Evolutionary conservation across 2,113 vertebrate genomes (phyloP).

Genomic region (Empidonax traillii): DNA sequence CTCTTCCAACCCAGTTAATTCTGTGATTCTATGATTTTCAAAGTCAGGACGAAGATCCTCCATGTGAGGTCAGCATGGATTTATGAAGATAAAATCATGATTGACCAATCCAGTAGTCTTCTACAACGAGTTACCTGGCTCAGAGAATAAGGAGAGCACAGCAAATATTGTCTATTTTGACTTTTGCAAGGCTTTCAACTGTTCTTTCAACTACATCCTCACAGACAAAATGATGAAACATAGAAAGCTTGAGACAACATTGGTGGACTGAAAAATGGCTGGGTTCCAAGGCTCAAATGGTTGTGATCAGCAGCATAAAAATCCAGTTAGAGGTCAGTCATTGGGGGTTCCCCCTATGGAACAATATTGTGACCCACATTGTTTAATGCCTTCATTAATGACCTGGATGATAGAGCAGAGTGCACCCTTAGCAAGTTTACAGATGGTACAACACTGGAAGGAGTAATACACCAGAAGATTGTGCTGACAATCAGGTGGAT

Average conservation of each 20-base stretch:
- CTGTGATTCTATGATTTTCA: neutral
- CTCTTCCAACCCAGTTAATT: too few species aligned
- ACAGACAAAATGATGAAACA: neutral
- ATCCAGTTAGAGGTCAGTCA: neutral
- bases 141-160: neutral
- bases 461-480: neutral
- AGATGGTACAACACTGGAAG: neutral
- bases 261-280: neutral
- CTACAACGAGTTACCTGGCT: neutral
- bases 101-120: neutral
- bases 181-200: neutral
- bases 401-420: neutral
- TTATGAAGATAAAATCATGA: neutral
- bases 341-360: too few species aligned
- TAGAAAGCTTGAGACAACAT: neutral
- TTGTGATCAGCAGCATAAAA: neutral
- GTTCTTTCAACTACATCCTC: neutral
- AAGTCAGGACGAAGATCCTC: neutral
- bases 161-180: neutral
- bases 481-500: neutral
- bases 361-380: neutral
- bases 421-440: neutral
- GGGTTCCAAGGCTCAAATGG: neutral
- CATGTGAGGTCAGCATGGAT: neutral
- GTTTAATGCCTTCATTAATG: neutral